Base-by-base conservation (phyloP, 2,888 invertebrate genomes). In the Tethea ocularis region DNA sequence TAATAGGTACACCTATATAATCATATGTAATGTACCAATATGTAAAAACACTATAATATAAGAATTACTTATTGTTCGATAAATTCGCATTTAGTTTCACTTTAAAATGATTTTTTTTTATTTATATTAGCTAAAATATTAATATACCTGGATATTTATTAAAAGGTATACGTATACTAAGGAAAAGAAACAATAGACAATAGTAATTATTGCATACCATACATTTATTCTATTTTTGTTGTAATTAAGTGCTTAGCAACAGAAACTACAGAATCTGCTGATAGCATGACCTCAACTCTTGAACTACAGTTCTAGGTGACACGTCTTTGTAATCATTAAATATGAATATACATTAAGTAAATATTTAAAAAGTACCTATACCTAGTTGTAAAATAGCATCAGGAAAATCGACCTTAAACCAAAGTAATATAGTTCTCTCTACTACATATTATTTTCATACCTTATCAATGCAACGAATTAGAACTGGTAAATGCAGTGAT, bases 291-390 rank as follows among this genome's bases (percentile, higher is more conserved):
- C 54, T 33, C 29, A 23, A 57, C 51, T 22, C 41, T 56, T 59
- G 59, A 59, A 59, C 56, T 41, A 5, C 13, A 51, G 59, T 24
- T 52, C 53, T 58, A 46, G 52, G 53, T 56, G 22, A 51, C 13
- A 46, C 10, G 24, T 56, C 17, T 26, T 17, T 56, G n/a, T 41
- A 41, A 56, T 52, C 24, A 41, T 7, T 7, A 15, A 38, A 23
- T 41, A 38, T 10, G 23, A 23, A 24, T 56, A 54, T 55, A 38
- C 13, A 13, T 36, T 13, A 36, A 4, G 15, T 1, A 36, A 15
- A 36, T 36, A 36, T 15, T 15, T 36, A 13, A 33, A 33, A 1
- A 2, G 13, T 10, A 33, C 11, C 13, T 13, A 33, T 8, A 10
- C 2, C 13, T n/a, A 6, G n/a, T 1, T 1, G n/a, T 5, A 1